These are phyloP conservation scores for Numenius arquata DNA, from an alignment of 2,113 vertebrate genomes.

Conservation along the genomic window DNA sequence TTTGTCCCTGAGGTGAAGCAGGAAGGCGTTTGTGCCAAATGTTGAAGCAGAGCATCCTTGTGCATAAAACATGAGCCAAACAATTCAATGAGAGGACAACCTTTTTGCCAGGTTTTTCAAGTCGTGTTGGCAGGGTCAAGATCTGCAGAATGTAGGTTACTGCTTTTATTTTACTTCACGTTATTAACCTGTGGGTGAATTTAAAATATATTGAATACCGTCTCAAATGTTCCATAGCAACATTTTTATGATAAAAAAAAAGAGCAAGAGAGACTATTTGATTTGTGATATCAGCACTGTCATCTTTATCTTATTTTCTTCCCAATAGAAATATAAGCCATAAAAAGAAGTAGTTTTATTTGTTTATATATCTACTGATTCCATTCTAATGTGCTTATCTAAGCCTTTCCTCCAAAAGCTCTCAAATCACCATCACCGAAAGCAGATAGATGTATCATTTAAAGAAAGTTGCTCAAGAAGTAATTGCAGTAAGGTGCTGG, in stretches of 20 bases:
- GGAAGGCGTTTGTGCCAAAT: conserved; percentile 3
- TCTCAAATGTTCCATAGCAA: neutral
- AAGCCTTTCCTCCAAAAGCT: neutral
- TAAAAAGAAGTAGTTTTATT: neutral
- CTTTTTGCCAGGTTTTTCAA: conserved; percentile 23
- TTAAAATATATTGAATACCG: neutral
- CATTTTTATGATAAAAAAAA: neutral
- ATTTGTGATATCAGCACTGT: neutral
- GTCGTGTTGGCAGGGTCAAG: conserved; percentile 6
- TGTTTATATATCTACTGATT: neutral
- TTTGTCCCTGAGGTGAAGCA: conserved; percentile 11
- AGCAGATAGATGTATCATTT: neutral
- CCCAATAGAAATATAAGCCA: neutral
- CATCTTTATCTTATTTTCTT: neutral
- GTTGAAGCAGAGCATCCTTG: neutral
- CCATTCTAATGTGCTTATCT: neutral
- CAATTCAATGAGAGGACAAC: neutral
- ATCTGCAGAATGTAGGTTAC: neutral
- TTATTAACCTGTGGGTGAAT: neutral
- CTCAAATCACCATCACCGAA: neutral
- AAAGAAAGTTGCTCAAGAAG: neutral
- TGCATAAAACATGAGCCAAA: conserved; percentile 47
- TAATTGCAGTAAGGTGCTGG: neutral
- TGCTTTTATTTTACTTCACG: neutral
- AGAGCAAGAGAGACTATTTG: neutral